Percentiles rank a stretch among this genome's conserved stretches.
These are phyloP conservation scores for Acronicta aceris DNA, from an alignment of 2,888 invertebrate genomes.

Conservation along the genomic window DNA sequence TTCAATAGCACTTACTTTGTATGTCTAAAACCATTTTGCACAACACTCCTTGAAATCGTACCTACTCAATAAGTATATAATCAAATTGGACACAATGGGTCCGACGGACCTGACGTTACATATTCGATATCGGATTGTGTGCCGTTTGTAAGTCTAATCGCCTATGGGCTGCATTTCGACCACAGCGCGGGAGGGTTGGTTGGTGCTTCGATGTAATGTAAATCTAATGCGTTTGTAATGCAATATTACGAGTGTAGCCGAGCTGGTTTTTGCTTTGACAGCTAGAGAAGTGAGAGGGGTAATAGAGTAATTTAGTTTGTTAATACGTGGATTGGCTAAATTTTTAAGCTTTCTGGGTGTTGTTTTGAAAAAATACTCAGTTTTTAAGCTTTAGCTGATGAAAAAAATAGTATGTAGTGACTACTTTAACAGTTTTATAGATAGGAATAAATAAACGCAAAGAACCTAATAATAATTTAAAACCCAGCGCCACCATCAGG, in stretches of 20 bases:
- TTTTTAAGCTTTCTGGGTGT: no score
- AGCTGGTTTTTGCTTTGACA: background rate
- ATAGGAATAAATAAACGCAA: no score
- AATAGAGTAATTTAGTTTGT: background rate
- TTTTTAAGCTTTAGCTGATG: no score
- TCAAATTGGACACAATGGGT: slow-evolving; percentile 30
- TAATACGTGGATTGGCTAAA: no score
- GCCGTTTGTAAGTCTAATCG: slow-evolving; percentile 52
- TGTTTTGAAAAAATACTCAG: no score
- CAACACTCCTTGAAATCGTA: background rate
- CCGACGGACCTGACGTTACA: slow-evolving; percentile 24
- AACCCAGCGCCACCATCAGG: no score
- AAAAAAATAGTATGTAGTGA: no score
- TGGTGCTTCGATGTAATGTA: slow-evolving; percentile 32
- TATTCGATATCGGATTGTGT: slow-evolving; percentile 47
- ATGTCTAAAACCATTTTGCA: background rate
- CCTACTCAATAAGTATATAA: slow-evolving; percentile 28
- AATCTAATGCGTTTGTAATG: slow-evolving; percentile 36
- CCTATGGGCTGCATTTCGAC: slow-evolving; percentile 33
- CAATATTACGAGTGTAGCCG: slow-evolving; percentile 11
- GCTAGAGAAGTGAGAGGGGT: background rate
- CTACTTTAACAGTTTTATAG: no score
- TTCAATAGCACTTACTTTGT: no score
- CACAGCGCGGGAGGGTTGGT: slow-evolving; percentile 25
- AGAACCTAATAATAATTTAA: no score